Evolutionary conservation across 2,113 vertebrate genomes (phyloP).

Genomic region (Riparia riparia): DNA sequence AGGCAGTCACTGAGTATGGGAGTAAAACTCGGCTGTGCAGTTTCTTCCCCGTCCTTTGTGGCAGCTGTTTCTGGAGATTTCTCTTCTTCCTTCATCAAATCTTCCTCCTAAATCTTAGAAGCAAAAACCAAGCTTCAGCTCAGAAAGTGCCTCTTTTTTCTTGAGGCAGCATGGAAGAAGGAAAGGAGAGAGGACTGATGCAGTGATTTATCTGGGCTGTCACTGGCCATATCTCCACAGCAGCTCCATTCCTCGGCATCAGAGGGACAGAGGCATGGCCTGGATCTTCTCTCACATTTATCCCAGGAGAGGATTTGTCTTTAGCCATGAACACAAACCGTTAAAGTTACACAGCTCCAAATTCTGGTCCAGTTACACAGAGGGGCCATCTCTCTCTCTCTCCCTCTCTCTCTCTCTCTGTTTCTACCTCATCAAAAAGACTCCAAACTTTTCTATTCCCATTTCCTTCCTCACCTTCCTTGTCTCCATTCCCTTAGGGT

Average conservation of each 20-base stretch:
- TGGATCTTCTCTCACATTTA: background rate
- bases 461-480: conserved; percentile 42
- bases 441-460: background rate
- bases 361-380: background rate
- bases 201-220: background rate
- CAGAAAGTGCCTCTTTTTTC: background rate
- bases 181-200: background rate
- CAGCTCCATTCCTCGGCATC: background rate
- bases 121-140: background rate
- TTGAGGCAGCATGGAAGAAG: background rate
- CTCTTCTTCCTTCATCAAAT: background rate
- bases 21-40: background rate
- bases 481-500: conserved; percentile 61
- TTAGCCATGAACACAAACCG: background rate
- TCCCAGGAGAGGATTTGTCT: background rate
- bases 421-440: background rate
- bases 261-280: background rate
- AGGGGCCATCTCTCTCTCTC: background rate
- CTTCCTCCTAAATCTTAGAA: background rate
- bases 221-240: background rate
- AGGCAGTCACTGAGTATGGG: background rate
- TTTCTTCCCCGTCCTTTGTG: background rate
- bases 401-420: background rate
- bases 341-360: background rate
- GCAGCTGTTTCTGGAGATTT: background rate